A percentile compares a stretch with the other conserved stretches of the same genome.
Evolutionary conservation across 2,797 vertebrate genomes (phyloP).

Genomic region (Tragelaphus eurycerus): DNA sequence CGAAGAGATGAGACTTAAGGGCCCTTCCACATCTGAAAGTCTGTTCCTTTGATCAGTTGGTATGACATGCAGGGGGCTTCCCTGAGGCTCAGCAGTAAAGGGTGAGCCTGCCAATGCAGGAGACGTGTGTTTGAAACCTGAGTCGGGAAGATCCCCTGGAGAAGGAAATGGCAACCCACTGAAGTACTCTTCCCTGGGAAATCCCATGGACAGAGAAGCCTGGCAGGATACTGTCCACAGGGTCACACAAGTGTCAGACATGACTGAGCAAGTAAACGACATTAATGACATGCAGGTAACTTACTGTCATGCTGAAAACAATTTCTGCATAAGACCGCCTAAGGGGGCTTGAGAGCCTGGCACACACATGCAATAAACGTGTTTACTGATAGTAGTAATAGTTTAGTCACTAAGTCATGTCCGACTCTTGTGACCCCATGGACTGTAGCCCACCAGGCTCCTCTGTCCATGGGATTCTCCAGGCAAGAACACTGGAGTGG

Average conservation of each 20-base stretch:
- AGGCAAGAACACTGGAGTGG: not conserved
- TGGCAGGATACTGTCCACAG: not conserved
- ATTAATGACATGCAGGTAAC: not conserved
- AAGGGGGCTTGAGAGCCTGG: not conserved
- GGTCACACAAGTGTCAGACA: not conserved
- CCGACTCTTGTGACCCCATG: not conserved
- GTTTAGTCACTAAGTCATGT: not conserved
- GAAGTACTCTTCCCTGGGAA: not conserved
- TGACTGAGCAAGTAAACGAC: not conserved
- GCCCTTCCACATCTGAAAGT: not conserved
- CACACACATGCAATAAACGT: rapidly evolving
- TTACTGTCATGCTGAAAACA: not conserved
- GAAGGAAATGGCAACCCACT: not conserved
- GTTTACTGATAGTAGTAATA: not conserved
- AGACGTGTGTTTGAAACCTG: not conserved
- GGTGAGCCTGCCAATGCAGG: not conserved
- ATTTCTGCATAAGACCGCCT: not conserved
- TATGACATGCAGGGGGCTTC: not conserved
- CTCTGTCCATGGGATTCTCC: not conserved
- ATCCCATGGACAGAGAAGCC: not conserved
- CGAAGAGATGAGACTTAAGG: not conserved
- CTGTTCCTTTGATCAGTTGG: not conserved
- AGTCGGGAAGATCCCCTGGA: not conserved
- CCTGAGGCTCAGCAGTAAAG: not conserved
- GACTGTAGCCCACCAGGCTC: not conserved